A percentile compares a stretch with the other conserved stretches of the same genome.
These are phyloP conservation scores for Oxygymnocypris stewartii DNA, from an alignment of 2,113 vertebrate genomes.

Conservation along the genomic window DNA sequence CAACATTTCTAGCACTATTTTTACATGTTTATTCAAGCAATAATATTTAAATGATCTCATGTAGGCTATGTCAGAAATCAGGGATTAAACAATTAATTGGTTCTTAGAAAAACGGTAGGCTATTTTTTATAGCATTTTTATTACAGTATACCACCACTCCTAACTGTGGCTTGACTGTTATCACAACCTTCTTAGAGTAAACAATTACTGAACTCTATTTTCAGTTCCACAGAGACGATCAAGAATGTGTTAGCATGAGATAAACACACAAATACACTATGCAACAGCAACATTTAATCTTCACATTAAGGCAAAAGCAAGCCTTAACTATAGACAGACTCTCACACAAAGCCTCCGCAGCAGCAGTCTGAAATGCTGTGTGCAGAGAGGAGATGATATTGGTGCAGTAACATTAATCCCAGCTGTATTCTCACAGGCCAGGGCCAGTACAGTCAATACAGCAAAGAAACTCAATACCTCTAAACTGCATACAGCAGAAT, in stretches of 20 bases:
- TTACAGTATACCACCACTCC: background rate
- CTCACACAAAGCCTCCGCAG: slow-evolving; percentile 20
- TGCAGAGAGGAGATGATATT: slow-evolving; percentile 22
- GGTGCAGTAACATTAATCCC: slow-evolving; percentile 27
- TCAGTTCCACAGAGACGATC: slow-evolving; percentile 7
- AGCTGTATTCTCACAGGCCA: slow-evolving; percentile 21
- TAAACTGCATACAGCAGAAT: slow-evolving; percentile 14
- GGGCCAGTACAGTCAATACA: slow-evolving; percentile 20
- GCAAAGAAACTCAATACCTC: background rate
- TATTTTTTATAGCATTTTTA: background rate
- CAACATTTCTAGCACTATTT: too few species aligned
- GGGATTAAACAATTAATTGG: too few species aligned
- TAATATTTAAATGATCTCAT: too few species aligned
- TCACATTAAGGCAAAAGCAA: background rate
- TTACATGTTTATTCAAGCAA: too few species aligned
- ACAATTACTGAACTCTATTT: slow-evolving; percentile 9
- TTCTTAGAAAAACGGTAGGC: too few species aligned
- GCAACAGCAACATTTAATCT: background rate
- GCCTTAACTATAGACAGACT: background rate
- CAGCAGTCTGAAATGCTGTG: background rate
- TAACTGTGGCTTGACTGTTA: background rate
- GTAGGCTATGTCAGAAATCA: too few species aligned
- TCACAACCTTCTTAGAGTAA: slow-evolving; percentile 1
- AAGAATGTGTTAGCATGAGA: slow-evolving; percentile 3
- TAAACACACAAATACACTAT: slow-evolving; percentile 1